Conservation (phyloP, 2,888 invertebrate species). For the Mayetiola destructor region DNA sequence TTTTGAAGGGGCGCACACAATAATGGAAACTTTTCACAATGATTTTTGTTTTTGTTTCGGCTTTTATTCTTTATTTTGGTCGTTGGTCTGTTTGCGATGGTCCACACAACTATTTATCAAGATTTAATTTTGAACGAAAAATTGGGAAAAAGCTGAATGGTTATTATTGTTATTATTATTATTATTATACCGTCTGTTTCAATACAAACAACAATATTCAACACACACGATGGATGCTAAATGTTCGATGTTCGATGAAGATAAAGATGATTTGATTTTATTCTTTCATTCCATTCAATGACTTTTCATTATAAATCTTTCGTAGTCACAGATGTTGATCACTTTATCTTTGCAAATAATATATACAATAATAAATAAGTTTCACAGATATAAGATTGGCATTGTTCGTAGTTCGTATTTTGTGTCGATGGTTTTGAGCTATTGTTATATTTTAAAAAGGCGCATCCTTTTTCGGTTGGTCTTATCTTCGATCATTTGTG, state of each 20-base stretch:
- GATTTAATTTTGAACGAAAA: not conserved
- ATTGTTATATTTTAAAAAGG: no score
- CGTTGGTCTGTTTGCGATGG: not conserved
- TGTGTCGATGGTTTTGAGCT: no score
- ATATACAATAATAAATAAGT: no score
- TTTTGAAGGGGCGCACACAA: not conserved
- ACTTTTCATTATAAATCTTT: not conserved
- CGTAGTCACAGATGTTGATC: slow-evolving; percentile 1
- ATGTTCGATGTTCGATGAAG: not conserved
- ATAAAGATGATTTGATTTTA: not conserved
- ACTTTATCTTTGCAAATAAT: slow-evolving; percentile 1
- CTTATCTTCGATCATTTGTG: no score
- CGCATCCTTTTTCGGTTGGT: no score
- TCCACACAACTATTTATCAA: not conserved
- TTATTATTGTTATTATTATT: slow-evolving; percentile 7
- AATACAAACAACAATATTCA: no score
- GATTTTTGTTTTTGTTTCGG: not conserved
- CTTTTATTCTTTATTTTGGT: not conserved
- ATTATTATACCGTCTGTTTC: no score
- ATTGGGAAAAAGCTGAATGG: not conserved
- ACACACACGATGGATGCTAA: no score
- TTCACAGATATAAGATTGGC: no score
- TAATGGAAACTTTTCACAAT: no score
- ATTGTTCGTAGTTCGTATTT: no score
- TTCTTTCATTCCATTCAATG: not conserved